Evolutionary conservation across 1,140 invertebrate species (phyloP), one percentile per base, ranked within the genome.

Genomic region (Drosophila seguyi): DNA sequence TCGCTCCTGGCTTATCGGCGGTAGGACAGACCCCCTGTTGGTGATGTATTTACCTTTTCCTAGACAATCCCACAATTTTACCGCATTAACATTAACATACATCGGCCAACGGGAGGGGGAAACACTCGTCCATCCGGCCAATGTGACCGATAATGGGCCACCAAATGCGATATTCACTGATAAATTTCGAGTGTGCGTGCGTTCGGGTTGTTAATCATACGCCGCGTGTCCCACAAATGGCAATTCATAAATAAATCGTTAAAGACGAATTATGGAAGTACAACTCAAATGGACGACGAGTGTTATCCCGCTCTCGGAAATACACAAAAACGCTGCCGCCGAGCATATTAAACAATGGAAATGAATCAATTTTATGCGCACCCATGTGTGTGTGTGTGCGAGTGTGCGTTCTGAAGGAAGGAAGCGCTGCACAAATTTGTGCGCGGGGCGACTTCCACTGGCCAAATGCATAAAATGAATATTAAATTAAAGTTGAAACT

Each of bases 401-500:
- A 36, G 52, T 68, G 31, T 75, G 65, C 41, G 71, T 69, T 75
- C 61, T 71, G 66, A 27, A 65, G 72, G 79, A 88, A 88, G 85
- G 85, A 88, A 88, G 82, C 77, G 48, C 67, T 90, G 85, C 85
- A 87, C 85, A 87, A 87, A 88, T 88, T 87, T 82, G 74, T 81
- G 65, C 41, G 25, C 62, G 66, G 36, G 66, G 36, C 62, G 48
- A 39, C 63, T 44, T 44, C 56, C 79, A 68, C 52, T 83, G 85
- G 80, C 80, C 84, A 88, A 87, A 87, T 88, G 84, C 84, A 88
- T 88, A 88, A 88, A 88, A 88, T 88, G 84, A 88, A 88, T 88
- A 88, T 90, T 88, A 88, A 88, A 88, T 88, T 88, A 88, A 88
- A 88, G 85, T 88, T 88, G 84, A 81, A 90, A 88, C 79, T 75